Evolutionary conservation across 1,140 invertebrate species (phyloP).

Genomic region (Mactra quadrangularis): DNA sequence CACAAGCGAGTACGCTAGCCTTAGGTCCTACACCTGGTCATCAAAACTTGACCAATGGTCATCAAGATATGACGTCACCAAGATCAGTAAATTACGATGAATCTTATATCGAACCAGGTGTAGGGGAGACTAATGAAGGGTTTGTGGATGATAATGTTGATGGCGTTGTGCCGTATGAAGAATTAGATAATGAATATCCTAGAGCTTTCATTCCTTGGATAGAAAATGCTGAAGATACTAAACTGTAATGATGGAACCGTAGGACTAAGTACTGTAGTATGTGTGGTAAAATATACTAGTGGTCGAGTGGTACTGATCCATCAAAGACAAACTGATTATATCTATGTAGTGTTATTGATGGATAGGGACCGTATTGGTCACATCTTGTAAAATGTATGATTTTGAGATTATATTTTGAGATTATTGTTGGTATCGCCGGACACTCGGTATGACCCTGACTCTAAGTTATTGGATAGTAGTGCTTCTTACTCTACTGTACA

Average conservation of each 20-base stretch:
- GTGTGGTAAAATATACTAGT: too few relatives aligned
- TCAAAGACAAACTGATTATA: too few relatives aligned
- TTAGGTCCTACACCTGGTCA: not conserved
- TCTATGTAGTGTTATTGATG: too few relatives aligned
- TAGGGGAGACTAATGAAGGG: conserved; percentile 1
- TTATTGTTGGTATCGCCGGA: too few relatives aligned
- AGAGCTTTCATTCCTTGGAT: conserved; percentile 43
- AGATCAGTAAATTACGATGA: not conserved
- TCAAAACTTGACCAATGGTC: not conserved
- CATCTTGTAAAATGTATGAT: too few relatives aligned
- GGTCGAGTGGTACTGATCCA: too few relatives aligned
- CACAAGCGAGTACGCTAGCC: conserved; percentile 41
- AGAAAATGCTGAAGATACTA: conserved; percentile 43
- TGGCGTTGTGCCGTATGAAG: conserved; percentile 31
- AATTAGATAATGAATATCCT: conserved; percentile 12
- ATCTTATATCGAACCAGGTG: not conserved
- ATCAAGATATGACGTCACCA: not conserved
- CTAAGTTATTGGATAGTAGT: too few relatives aligned
- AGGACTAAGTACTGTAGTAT: too few relatives aligned
- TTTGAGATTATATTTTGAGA: too few relatives aligned
- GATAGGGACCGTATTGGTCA: too few relatives aligned
- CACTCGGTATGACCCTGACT: too few relatives aligned
- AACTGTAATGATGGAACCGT: conserved; percentile 23
- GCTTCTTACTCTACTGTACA: too few relatives aligned
- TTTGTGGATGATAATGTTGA: conserved; percentile 21